These are phyloP conservation scores for Phymorhynchus buccinoides DNA, from an alignment of 1,140 invertebrate genomes.

Conservation along the genomic window DNA sequence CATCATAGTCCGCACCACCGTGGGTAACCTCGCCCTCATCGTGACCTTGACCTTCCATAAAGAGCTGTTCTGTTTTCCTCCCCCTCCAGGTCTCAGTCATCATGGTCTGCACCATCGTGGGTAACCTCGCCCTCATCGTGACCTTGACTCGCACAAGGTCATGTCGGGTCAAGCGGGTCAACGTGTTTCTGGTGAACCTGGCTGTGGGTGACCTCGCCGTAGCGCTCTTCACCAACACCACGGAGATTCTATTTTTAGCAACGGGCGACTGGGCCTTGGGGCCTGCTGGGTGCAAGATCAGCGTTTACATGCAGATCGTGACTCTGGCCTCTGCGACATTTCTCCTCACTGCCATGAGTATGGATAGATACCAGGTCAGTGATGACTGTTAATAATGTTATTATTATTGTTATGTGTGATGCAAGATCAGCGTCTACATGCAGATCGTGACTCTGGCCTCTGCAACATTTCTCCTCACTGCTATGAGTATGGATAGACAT, in stretches of 20 bases:
- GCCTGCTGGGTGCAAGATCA: constrained; percentile 73
- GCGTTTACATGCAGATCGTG: constrained; percentile 73
- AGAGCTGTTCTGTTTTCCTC: constrained; percentile 37
- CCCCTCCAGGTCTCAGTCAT: constrained; percentile 66
- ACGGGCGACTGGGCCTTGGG: constrained; percentile 74
- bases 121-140: constrained; percentile 65
- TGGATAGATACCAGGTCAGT: constrained; percentile 69
- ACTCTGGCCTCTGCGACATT: constrained; percentile 74
- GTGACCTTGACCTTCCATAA: background rate
- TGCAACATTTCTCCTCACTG: too few species aligned
- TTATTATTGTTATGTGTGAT: too few species aligned
- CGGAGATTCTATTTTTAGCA: constrained; percentile 73
- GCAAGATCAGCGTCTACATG: too few species aligned
- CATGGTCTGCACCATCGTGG: constrained; percentile 67
- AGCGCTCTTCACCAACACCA: constrained; percentile 74
- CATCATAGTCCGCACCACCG: too few species aligned
- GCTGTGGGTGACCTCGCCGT: constrained; percentile 74
- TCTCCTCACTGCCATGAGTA: constrained; percentile 74
- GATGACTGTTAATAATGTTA: background rate
- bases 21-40: background rate
- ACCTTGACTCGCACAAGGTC: constrained; percentile 61
- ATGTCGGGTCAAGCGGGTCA: constrained; percentile 65
- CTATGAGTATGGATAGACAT: too few species aligned
- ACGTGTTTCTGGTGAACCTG: constrained; percentile 72
- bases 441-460: too few species aligned